A percentile compares a stretch with the other conserved stretches of the same genome.
Conservation (phyloP, 2,888 invertebrate species). For the Sinhomidia bicolor region DNA sequence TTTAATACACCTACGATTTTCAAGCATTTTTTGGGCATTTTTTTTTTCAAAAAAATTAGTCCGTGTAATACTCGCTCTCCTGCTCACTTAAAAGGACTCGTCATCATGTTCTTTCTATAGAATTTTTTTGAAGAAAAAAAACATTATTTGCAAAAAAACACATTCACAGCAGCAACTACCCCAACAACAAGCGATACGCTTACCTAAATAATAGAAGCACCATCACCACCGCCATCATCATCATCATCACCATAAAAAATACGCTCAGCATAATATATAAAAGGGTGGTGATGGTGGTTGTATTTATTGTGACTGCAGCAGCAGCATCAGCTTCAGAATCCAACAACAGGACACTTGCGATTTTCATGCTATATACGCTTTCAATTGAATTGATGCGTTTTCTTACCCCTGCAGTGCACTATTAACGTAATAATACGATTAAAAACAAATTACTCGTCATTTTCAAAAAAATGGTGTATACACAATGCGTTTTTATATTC, state of each 20-base stretch:
- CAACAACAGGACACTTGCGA: slow-evolving; percentile 18
- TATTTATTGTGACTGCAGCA: background rate
- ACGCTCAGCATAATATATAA: no score
- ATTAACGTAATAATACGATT: background rate
- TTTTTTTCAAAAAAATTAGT: background rate
- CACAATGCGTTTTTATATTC: background rate
- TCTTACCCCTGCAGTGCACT: background rate
- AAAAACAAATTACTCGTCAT: slow-evolving; percentile 20
- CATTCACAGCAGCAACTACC: background rate
- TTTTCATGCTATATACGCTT: background rate
- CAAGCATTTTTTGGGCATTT: background rate
- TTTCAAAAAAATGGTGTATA: slow-evolving; percentile 3
- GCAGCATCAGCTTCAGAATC: background rate
- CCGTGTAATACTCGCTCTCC: no score
- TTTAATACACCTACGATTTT: slow-evolving; percentile 20
- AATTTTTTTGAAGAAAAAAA: background rate
- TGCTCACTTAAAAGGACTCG: no score
- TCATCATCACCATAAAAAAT: no score
- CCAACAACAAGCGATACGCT: background rate
- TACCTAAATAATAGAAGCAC: background rate
- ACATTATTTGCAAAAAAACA: background rate
- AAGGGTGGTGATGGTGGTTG: background rate
- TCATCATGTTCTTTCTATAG: background rate
- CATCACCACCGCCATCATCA: background rate
- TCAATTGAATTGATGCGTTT: background rate